A percentile compares a stretch with the other conserved stretches of the same genome.
These are phyloP conservation scores for Lucilia sericata DNA, from an alignment of 1,140 invertebrate species.

Conservation along the genomic window DNA sequence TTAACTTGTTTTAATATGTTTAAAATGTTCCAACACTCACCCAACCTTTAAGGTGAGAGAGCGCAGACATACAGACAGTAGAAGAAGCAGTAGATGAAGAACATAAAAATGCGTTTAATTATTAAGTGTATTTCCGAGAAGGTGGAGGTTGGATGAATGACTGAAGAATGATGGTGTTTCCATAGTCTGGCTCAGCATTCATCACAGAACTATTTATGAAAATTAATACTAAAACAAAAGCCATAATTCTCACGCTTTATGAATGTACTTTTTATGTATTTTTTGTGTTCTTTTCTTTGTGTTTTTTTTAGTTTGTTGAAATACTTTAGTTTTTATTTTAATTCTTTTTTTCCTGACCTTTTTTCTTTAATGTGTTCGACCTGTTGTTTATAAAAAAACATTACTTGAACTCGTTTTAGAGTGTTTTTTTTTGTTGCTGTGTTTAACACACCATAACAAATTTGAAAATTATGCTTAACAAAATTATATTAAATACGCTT, in stretches of 20 bases:
- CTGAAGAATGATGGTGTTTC: no score
- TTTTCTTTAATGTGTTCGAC: not conserved
- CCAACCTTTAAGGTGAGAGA: not conserved
- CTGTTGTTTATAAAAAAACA: not conserved
- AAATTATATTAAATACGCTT: conserved; percentile 28
- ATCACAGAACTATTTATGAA: not conserved
- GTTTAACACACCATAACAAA: conserved; percentile 32
- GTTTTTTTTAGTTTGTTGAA: not conserved
- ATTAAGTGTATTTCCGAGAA: conserved; percentile 37
- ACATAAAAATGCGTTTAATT: conserved; percentile 41
- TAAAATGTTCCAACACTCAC: not conserved
- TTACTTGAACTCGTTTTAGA: conserved; percentile 4
- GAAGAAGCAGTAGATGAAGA: not conserved
- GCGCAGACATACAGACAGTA: not conserved
- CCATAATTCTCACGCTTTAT: conserved; percentile 25
- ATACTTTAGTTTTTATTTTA: not conserved
- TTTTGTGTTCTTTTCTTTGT: not conserved
- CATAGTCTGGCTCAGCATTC: not conserved
- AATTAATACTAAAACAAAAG: conserved; percentile 1
- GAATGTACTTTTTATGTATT: not conserved
- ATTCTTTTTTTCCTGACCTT: not conserved
- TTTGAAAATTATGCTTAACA: conserved; percentile 38
- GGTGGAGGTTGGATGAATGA: no score
- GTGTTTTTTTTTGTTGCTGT: not conserved
- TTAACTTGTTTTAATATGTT: not conserved